These are phyloP conservation scores for Maniola hyperantus DNA, from an alignment of 2,888 invertebrate species.

Conservation along the genomic window DNA sequence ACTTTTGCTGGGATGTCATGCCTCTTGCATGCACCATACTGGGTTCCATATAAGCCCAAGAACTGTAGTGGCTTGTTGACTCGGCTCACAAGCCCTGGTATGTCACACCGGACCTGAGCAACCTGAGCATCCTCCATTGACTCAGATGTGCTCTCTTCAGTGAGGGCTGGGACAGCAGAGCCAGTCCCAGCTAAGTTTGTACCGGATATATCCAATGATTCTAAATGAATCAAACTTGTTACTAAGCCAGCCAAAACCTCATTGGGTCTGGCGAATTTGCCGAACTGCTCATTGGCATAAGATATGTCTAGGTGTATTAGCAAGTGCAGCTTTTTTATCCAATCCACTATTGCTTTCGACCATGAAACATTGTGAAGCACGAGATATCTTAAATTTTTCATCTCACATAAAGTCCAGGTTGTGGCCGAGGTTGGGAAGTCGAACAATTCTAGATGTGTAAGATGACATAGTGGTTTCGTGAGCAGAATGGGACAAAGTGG, in stretches of 20 bases:
- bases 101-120: conserved; percentile 84
- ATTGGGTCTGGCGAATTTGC: conserved; percentile 89
- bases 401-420: conserved; percentile 85
- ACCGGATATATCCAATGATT: conserved; percentile 96
- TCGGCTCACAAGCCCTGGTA: conserved; percentile 92
- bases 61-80: conserved; percentile 92
- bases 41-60: conserved; percentile 95
- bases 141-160: conserved; percentile 46
- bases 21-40: conserved; percentile 93
- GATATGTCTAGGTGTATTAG: conserved; percentile 93
- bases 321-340: conserved; percentile 81
- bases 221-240: conserved; percentile 87
- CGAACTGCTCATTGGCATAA: conserved; percentile 86
- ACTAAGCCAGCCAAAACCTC: conserved; percentile 87
- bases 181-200: conserved; percentile 96
- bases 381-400: conserved; percentile 87
- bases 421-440: conserved; percentile 85
- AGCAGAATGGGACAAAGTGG: conserved; percentile 79
- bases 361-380: conserved; percentile 91
- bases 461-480: conserved; percentile 81
- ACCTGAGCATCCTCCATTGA: conserved; percentile 54
- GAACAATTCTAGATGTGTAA: conserved; percentile 88
- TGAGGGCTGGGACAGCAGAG: conserved; percentile 77
- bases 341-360: conserved; percentile 84
- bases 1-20: conserved; percentile 95